These are phyloP conservation scores for Aplodontia rufa DNA, from an alignment of 2,113 vertebrate species.

Conservation along the genomic window DNA sequence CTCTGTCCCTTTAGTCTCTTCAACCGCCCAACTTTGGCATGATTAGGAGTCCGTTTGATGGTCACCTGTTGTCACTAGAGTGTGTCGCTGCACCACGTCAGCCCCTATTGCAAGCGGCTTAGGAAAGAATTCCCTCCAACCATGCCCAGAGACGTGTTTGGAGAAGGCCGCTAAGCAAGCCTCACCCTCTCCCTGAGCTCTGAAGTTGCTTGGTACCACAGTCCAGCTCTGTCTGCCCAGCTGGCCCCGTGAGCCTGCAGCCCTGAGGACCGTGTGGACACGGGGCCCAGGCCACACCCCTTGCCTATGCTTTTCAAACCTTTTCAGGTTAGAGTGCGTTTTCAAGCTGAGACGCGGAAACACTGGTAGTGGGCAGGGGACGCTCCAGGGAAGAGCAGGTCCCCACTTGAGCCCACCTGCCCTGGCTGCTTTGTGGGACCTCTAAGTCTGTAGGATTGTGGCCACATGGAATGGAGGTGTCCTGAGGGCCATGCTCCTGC, in stretches of 20 bases:
- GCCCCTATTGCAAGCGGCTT: background rate
- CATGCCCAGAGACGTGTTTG: accelerated
- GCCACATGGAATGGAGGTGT: background rate
- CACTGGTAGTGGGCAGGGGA: background rate
- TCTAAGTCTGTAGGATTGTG: background rate
- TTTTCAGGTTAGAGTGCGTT: background rate
- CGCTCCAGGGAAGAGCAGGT: accelerated
- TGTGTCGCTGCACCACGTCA: accelerated
- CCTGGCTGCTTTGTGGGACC: background rate
- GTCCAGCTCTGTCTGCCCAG: too few species aligned
- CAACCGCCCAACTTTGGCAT: too few species aligned
- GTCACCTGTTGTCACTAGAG: background rate
- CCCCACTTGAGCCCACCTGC: background rate
- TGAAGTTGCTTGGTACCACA: too few species aligned
- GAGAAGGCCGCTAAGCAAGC: background rate
- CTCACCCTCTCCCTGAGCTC: accelerated
- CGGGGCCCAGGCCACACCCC: background rate
- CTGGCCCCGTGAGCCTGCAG: too few species aligned
- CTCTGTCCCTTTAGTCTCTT: background rate
- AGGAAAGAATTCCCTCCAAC: background rate
- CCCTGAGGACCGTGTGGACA: accelerated
- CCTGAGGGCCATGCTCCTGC: accelerated
- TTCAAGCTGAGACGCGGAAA: background rate
- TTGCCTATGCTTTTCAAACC: background rate
- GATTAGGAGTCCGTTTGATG: background rate